Percentiles rank a stretch among this genome's conserved stretches.
Evolutionary conservation across 2,797 vertebrate genomes (phyloP).

Genomic region (Balearica regulorum): DNA sequence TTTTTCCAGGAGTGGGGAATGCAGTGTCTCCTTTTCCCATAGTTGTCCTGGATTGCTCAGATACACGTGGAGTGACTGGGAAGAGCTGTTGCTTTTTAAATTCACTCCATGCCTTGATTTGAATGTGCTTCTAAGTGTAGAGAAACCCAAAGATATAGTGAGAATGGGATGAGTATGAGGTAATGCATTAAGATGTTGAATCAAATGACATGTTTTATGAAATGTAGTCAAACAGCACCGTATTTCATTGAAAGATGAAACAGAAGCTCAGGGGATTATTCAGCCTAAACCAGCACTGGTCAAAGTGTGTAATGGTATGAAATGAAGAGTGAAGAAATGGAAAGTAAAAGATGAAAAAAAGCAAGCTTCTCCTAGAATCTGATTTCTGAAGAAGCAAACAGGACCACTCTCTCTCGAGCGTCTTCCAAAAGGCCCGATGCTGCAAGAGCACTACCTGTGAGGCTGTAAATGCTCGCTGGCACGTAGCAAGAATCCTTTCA

Average conservation of each 20-base stretch:
- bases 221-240: not conserved
- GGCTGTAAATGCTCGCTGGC: not conserved
- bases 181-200: not conserved
- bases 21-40: not conserved
- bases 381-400: slow-evolving; percentile 1
- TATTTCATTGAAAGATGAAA: not conserved
- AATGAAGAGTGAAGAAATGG: not conserved
- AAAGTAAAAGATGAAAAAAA: not conserved
- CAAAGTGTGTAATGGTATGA: not conserved
- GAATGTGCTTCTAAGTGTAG: not conserved
- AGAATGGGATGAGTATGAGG: not conserved
- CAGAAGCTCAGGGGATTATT: not conserved
- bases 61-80: not conserved
- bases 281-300: not conserved
- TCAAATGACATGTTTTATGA: not conserved
- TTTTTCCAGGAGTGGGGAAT: not conserved
- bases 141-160: not conserved
- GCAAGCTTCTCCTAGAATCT: not conserved
- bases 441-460: not conserved
- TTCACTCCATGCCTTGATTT: not conserved
- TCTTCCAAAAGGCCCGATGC: not conserved
- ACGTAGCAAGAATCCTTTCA: not conserved
- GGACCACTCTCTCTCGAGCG: not conserved
- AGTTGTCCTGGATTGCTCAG: not conserved
- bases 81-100: not conserved